Percentiles rank a stretch among this genome's conserved stretches.
These are phyloP conservation scores for Abrostola triplasia DNA, from an alignment of 2,888 invertebrate genomes.

Conservation along the genomic window DNA sequence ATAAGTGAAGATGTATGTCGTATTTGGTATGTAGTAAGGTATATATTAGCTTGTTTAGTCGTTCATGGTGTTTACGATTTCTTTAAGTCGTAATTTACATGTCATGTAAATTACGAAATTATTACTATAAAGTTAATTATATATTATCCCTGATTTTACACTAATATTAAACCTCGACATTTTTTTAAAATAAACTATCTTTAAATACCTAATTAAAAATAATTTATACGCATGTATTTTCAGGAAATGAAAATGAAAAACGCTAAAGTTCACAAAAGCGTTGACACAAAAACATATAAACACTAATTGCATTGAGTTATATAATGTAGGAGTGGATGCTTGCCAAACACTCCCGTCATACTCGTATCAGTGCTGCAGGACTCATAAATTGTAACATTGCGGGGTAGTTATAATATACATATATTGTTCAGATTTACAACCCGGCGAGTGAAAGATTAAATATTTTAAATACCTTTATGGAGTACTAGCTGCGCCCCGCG, in stretches of 20 bases:
- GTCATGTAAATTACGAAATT: too few relatives aligned
- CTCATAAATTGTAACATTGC: slow-evolving; percentile 7
- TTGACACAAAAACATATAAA: slow-evolving; percentile 24
- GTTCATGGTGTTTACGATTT: too few relatives aligned
- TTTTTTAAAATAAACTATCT: too few relatives aligned
- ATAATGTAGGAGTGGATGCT: slow-evolving; percentile 27
- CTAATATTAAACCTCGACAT: too few relatives aligned
- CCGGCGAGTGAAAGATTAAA: background rate
- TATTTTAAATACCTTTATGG: background rate
- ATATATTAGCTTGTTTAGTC: too few relatives aligned
- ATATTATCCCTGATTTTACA: too few relatives aligned
- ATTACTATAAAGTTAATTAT: too few relatives aligned
- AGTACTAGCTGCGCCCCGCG: too few relatives aligned
- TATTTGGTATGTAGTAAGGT: too few relatives aligned
- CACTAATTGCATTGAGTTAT: slow-evolving; percentile 28
- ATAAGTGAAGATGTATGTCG: too few relatives aligned
- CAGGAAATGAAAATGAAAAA: slow-evolving; percentile 29
- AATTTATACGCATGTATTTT: slow-evolving; percentile 3
- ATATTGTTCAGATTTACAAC: background rate
- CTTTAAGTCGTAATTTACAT: too few relatives aligned
- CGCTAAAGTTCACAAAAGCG: slow-evolving; percentile 18
- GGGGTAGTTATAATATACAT: background rate
- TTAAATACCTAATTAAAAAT: background rate
- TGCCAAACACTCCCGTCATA: slow-evolving; percentile 22
- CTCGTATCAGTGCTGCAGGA: slow-evolving; percentile 8